Evolutionary conservation across 1,140 invertebrate genomes (phyloP).

Genomic region (Hylaeus volcanicus): DNA sequence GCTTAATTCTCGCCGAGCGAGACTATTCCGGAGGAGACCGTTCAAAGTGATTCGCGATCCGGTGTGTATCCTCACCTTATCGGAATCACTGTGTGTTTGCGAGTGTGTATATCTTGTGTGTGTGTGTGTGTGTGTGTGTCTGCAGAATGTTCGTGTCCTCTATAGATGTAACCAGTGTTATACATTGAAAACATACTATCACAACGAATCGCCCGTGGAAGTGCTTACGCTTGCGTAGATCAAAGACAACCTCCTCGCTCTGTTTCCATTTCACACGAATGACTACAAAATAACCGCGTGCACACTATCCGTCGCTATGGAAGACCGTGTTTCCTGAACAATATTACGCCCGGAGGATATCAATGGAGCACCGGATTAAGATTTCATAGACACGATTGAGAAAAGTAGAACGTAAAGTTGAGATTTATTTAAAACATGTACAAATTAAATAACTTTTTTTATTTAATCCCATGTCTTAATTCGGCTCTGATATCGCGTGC

Average conservation of each 20-base stretch:
- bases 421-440: too few relatives aligned
- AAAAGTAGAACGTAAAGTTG: too few relatives aligned
- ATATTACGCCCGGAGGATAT: conserved; percentile 42
- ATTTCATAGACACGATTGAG: too few relatives aligned
- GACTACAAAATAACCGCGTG: conserved; percentile 38
- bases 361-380: not conserved
- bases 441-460: too few relatives aligned
- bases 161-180: conserved; percentile 66
- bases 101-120: not conserved
- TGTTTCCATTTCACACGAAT: not conserved
- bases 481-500: not conserved
- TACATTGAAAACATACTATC: conserved; percentile 75
- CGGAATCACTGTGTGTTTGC: not conserved
- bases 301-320: conserved; percentile 54
- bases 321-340: conserved; percentile 63
- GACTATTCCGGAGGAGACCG: conserved; percentile 10
- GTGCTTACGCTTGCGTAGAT: not conserved
- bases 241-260: not conserved
- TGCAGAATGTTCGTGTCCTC: conserved; percentile 37
- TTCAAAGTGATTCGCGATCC: conserved; percentile 25
- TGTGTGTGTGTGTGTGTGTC: not conserved
- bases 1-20: conserved; percentile 6
- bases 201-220: conserved; percentile 72
- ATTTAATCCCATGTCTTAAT: too few relatives aligned
- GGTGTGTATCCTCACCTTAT: conserved; percentile 31